Percentiles rank a stretch among this genome's conserved stretches.
phyloP scores from a whole-genome alignment of 2,888 invertebrate genomes.

The Acanthoscelides obtectus region DNA sequence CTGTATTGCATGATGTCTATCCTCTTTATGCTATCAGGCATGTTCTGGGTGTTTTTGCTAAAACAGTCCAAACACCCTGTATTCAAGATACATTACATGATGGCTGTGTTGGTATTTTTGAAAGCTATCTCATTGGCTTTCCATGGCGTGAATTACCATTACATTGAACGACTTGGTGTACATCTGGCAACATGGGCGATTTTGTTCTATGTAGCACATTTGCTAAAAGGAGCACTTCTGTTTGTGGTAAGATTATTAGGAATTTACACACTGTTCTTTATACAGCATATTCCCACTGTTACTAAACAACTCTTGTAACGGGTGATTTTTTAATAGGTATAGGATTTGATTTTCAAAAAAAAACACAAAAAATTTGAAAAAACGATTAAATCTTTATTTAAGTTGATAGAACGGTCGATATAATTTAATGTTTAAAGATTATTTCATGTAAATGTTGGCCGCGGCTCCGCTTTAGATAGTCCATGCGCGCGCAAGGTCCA shows the following conservation, averaged over 20 bases:
- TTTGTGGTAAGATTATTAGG: constrained; percentile 67
- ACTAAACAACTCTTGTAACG: no score
- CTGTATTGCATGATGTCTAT: constrained; percentile 90
- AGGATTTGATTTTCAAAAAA: no score
- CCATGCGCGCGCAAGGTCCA: no score
- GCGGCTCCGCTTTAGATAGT: no score
- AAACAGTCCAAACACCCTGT: constrained; percentile 68
- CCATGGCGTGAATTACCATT: constrained; percentile 92
- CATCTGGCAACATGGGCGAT: constrained; percentile 98
- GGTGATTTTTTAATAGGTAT: no score
- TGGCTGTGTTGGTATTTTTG: constrained; percentile 88
- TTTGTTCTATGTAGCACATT: constrained; percentile 94
- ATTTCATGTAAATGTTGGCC: no score
- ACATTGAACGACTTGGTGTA: constrained; percentile 86
- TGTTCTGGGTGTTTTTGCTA: constrained; percentile 88
- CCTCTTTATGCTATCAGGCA: constrained; percentile 82
- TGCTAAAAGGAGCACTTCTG: constrained; percentile 68
- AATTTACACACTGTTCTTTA: no score
- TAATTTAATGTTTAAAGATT: no score
- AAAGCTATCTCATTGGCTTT: constrained; percentile 91
- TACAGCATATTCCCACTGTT: no score
- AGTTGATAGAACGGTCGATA: no score
- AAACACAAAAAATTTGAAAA: no score
- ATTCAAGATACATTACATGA: constrained; percentile 93
- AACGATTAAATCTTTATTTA: no score